Conservation (phyloP, 2,888 invertebrate genomes). For the Alentia gelatinosa region DNA sequence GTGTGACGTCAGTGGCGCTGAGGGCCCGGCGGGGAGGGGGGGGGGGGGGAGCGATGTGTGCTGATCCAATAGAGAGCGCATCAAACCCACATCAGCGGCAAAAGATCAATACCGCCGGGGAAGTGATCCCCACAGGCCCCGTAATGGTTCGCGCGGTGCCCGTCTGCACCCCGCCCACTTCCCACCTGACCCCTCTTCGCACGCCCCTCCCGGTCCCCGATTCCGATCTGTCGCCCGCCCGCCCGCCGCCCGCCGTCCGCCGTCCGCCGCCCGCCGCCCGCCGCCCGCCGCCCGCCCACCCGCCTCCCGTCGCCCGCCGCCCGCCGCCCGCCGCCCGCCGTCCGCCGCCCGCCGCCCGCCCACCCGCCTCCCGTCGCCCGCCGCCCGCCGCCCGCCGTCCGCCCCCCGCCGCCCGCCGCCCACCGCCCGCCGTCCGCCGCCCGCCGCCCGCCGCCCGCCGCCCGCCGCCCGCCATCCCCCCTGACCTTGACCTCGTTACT, state of each 20-base stretch:
- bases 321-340: too few species aligned
- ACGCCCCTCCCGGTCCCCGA: not conserved
- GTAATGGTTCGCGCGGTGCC: not conserved
- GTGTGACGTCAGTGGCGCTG: not conserved
- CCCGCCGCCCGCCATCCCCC: too few species aligned
- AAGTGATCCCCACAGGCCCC: not conserved
- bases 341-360: too few species aligned
- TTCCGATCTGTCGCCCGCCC: not conserved
- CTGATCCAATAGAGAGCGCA: not conserved
- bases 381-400: too few species aligned
- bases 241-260: not conserved
- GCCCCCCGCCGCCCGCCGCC: too few species aligned
- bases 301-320: too few species aligned
- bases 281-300: too few species aligned
- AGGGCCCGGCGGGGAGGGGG: not conserved
- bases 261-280: not conserved
- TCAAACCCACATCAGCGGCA: not conserved
- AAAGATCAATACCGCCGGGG: not conserved
- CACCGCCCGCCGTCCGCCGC: too few species aligned
- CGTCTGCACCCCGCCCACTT: not conserved
- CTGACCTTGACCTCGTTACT: too few species aligned
- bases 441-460: too few species aligned
- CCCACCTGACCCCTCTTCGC: not conserved
- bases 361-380: too few species aligned
- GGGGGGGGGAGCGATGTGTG: not conserved